These are phyloP conservation scores for Melanaphis sacchari DNA, from an alignment of 1,140 invertebrate genomes.

Conservation along the genomic window DNA sequence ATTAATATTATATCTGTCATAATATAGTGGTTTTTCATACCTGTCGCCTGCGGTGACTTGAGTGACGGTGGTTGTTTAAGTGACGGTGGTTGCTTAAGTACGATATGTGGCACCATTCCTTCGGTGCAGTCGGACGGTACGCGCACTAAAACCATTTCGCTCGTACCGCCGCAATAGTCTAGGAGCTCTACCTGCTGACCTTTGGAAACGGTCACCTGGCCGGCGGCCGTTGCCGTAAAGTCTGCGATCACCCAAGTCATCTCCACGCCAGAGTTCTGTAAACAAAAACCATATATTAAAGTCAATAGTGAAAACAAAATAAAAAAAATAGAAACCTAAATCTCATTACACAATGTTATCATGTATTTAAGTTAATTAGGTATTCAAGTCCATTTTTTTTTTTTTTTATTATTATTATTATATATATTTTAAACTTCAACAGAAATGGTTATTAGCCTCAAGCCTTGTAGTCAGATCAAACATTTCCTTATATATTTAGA, in stretches of 20 bases:
- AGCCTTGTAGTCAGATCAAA: no score
- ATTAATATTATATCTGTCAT: not conserved
- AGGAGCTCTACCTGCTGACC: conserved; percentile 93
- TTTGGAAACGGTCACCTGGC: conserved; percentile 80
- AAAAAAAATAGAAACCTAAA: not conserved
- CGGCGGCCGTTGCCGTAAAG: conserved; percentile 73
- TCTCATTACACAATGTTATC: not conserved
- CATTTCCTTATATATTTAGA: not conserved
- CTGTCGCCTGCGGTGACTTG: conserved; percentile 27
- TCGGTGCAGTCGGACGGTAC: conserved; percentile 71
- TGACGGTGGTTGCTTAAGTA: conserved; percentile 81
- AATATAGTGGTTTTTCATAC: not conserved
- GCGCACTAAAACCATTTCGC: conserved; percentile 73
- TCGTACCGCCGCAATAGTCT: conserved; percentile 70
- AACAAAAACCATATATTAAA: conserved; percentile 59
- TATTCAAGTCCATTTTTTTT: no score
- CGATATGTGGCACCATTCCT: conserved; percentile 82
- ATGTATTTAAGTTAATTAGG: not conserved
- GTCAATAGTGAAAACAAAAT: not conserved
- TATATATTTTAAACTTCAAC: no score
- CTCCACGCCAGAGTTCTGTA: conserved; percentile 73
- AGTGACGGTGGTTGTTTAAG: conserved; percentile 77
- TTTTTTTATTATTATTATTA: no score
- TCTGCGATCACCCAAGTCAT: conserved; percentile 89
- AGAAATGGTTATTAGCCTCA: no score